Conservation (phyloP, 2,113 vertebrate genomes). For the Scomber japonicus region DNA sequence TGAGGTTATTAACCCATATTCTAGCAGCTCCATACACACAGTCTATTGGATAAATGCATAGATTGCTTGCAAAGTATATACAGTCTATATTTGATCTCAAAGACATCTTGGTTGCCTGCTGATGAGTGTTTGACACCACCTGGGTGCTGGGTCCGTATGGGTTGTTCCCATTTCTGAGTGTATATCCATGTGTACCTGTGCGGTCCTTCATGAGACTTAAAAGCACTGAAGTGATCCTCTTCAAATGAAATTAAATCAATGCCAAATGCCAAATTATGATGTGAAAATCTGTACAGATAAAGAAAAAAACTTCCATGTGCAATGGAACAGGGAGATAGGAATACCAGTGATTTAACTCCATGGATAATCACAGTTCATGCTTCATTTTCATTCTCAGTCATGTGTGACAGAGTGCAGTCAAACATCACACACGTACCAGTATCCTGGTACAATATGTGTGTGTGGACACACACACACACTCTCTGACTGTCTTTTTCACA, state of each 20-base stretch:
- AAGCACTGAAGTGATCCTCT: background rate
- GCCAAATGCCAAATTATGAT: background rate
- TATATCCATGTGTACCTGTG: background rate
- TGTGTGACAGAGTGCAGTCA: conserved; percentile 46
- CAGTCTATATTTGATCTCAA: background rate
- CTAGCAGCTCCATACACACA: background rate
- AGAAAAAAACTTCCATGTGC: background rate
- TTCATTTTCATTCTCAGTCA: conserved; percentile 59
- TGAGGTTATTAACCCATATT: too few relatives aligned
- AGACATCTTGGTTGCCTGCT: background rate
- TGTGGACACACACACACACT: background rate
- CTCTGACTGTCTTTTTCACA: background rate
- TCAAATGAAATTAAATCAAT: too few relatives aligned
- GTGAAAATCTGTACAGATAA: conserved; percentile 16
- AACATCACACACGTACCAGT: conserved; percentile 8
- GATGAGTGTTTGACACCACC: background rate
- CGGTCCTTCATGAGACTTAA: background rate
- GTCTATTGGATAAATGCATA: background rate
- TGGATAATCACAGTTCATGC: conserved; percentile 63
- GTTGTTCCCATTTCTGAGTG: conserved; percentile 11
- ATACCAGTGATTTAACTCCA: conserved; percentile 33
- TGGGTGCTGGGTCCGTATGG: background rate
- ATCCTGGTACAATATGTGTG: background rate
- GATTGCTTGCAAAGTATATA: background rate
- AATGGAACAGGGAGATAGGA: background rate